These are phyloP conservation scores for Lacanobia oleracea DNA, from an alignment of 2,888 invertebrate species.

Conservation along the genomic window DNA sequence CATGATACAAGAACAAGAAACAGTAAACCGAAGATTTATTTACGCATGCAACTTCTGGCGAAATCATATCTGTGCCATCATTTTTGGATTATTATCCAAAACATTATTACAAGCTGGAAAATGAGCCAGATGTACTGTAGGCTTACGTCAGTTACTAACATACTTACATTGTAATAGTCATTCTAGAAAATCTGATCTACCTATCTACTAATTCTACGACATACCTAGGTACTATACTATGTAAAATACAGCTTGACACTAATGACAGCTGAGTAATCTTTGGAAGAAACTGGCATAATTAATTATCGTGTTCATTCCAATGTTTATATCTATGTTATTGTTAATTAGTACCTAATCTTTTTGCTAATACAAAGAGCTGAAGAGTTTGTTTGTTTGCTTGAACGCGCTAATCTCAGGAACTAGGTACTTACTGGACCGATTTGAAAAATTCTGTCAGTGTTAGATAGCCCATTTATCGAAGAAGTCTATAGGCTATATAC, in stretches of 20 bases:
- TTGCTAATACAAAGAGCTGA: no score
- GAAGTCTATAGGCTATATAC: no score
- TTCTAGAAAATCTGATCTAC: background rate
- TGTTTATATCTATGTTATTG: slow-evolving; percentile 14
- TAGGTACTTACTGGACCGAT: no score
- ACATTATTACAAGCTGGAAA: slow-evolving; percentile 30
- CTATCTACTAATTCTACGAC: background rate
- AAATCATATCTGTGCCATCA: slow-evolving; percentile 46
- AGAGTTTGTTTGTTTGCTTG: no score
- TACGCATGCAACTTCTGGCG: slow-evolving; percentile 39
- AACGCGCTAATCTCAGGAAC: no score
- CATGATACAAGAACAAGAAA: slow-evolving; percentile 23
- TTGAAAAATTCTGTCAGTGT: no score
- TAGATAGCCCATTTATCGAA: no score
- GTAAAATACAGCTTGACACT: slow-evolving; percentile 8
- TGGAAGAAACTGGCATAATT: slow-evolving; percentile 28
- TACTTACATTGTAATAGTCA: slow-evolving; percentile 13
- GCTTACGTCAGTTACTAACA: slow-evolving; percentile 20
- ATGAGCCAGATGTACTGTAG: slow-evolving; percentile 46
- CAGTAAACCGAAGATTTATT: slow-evolving; percentile 18
- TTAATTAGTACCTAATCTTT: slow-evolving; percentile 4
- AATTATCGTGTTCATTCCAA: slow-evolving; percentile 30
- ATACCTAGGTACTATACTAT: background rate
- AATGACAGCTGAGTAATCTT: slow-evolving; percentile 18
- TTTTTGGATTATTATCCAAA: slow-evolving; percentile 42